A percentile compares a stretch with the other conserved stretches of the same genome.
phyloP scores from a whole-genome alignment of 92 coral and sea anemone genomes.

The Zoanthus solanderi region DNA sequence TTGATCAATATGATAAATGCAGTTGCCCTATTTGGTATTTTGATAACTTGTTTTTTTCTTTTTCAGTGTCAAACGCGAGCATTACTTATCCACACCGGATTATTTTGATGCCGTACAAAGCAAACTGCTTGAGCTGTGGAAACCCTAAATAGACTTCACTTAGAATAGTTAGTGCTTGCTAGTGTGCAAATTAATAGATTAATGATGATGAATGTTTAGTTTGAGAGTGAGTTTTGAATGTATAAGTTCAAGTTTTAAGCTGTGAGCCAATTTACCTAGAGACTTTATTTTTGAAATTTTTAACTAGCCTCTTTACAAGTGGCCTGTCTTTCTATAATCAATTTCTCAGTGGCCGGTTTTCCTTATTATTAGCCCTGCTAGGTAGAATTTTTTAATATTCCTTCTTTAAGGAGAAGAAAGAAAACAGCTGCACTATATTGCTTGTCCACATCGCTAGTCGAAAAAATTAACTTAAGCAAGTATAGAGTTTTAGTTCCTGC shows the following conservation, averaged over 20 bases:
- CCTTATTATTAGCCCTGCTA: no score
- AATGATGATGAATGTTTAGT: neutral
- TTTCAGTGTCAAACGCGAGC: slow-evolving; percentile 94
- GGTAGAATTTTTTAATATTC: no score
- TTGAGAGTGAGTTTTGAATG: neutral
- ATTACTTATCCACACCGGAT: slow-evolving; percentile 89
- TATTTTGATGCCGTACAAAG: slow-evolving; percentile 93
- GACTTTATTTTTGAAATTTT: no score
- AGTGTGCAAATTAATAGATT: neutral
- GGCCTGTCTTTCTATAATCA: no score
- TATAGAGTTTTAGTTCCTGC: no score
- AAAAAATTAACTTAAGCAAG: no score
- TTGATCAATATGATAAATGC: no score
- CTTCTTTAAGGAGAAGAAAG: no score
- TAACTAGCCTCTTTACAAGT: no score
- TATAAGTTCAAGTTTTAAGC: neutral
- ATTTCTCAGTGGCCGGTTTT: no score
- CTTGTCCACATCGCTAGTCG: no score
- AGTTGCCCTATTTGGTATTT: neutral
- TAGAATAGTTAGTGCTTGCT: neutral
- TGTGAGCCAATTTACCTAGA: neutral
- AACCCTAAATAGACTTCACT: slow-evolving; percentile 29
- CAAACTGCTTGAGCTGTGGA: slow-evolving; percentile 73
- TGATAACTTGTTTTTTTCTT: neutral
- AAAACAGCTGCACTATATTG: no score